Evolutionary conservation across 2,797 vertebrate genomes (phyloP).

Genomic region (Hyperoplus lanceolatus): DNA sequence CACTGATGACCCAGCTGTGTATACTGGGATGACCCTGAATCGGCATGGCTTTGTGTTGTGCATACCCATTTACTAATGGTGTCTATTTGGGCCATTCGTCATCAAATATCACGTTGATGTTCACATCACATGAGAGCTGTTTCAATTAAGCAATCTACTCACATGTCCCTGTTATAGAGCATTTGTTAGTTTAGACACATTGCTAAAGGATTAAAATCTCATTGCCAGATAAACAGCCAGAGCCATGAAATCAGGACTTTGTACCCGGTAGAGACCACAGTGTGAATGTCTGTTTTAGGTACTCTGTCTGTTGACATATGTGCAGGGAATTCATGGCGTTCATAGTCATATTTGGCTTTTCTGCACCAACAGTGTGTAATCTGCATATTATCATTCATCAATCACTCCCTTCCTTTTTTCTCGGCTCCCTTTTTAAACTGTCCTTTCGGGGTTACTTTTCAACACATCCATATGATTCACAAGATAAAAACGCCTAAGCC

Average conservation of each 20-base stretch:
- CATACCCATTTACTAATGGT: constrained; percentile 16
- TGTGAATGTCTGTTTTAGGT: constrained; percentile 35
- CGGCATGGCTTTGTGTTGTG: background rate
- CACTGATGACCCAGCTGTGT: constrained; percentile 64
- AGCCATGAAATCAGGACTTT: constrained; percentile 71
- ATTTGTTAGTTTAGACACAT: constrained; percentile 7
- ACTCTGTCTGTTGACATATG: constrained; percentile 28
- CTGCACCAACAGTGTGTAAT: constrained; percentile 25
- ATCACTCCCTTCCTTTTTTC: background rate
- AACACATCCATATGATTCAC: background rate
- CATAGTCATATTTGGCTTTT: constrained; percentile 24
- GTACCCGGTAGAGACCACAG: constrained; percentile 41
- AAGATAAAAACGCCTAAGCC: background rate
- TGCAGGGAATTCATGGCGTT: constrained; percentile 29
- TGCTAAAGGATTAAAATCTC: constrained; percentile 25
- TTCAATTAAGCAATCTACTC: background rate
- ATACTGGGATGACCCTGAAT: constrained; percentile 56
- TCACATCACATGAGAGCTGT: background rate
- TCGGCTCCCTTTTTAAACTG: background rate
- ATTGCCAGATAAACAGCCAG: constrained; percentile 49
- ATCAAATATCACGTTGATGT: constrained; percentile 1
- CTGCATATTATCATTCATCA: constrained; percentile 4
- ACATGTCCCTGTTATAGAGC: background rate
- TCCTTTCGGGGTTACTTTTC: background rate
- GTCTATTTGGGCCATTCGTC: background rate